phyloP scores from a whole-genome alignment of 2,888 invertebrate genomes.

The Brachylomia viminalis region DNA sequence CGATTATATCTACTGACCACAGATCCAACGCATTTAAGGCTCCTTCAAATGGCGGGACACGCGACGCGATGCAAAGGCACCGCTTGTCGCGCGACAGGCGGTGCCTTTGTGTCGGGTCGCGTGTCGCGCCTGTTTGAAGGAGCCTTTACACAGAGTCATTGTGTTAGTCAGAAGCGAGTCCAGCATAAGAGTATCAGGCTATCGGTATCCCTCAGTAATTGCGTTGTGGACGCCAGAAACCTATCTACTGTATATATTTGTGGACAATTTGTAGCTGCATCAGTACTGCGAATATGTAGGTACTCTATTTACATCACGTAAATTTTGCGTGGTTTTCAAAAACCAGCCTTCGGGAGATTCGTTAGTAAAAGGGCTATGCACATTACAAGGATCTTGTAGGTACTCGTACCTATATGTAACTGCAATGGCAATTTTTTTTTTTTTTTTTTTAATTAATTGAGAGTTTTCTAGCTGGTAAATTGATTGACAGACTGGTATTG shows the following conservation, averaged over 20 bases:
- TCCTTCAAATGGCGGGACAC: too few species aligned
- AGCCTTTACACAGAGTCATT: too few species aligned
- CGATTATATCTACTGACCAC: too few species aligned
- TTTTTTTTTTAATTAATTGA: too few species aligned
- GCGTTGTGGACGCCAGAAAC: not conserved
- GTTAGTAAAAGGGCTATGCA: not conserved
- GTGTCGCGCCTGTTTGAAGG: too few species aligned
- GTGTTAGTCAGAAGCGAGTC: not conserved
- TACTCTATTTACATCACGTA: not conserved
- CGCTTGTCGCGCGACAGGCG: too few species aligned
- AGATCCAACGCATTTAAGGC: not conserved
- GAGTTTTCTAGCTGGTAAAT: too few species aligned
- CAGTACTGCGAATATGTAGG: not conserved
- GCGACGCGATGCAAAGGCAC: too few species aligned
- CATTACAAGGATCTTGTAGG: not conserved
- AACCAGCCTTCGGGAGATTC: not conserved
- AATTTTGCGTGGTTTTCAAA: not conserved
- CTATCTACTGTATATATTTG: not conserved
- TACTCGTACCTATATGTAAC: too few species aligned
- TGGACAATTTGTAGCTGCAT: not conserved
- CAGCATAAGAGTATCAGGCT: not conserved
- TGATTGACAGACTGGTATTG: too few species aligned
- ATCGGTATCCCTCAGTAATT: constrained; percentile 4
- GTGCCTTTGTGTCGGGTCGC: too few species aligned
- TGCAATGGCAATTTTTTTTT: too few species aligned